These are phyloP conservation scores for Zosterops pallidus DNA, from an alignment of 2,113 vertebrate species.

Conservation along the genomic window DNA sequence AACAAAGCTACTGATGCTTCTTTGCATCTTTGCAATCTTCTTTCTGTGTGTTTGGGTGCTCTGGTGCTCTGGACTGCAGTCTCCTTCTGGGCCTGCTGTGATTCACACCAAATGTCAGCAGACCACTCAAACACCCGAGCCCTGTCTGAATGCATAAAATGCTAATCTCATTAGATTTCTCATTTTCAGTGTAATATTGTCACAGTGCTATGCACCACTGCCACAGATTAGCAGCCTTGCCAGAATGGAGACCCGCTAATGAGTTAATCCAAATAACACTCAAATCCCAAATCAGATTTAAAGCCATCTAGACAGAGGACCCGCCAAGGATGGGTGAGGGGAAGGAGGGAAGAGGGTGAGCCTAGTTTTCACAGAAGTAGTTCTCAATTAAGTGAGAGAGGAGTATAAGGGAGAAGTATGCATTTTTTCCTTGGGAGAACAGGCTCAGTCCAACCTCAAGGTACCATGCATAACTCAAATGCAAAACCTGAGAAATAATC, in stretches of 20 bases:
- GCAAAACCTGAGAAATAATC: constrained; percentile 46
- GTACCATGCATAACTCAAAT: neutral
- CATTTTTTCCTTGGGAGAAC: constrained; percentile 16
- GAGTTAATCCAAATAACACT: constrained; percentile 80
- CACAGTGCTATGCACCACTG: constrained; percentile 71
- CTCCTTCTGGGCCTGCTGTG: neutral
- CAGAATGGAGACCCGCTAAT: constrained; percentile 74
- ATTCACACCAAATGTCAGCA: constrained; percentile 24
- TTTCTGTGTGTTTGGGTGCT: neutral
- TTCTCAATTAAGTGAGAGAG: neutral
- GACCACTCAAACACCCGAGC: constrained; percentile 5
- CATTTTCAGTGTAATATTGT: constrained; percentile 74
- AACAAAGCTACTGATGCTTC: neutral
- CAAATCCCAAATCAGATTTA: constrained; percentile 81
- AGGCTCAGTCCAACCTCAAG: neutral
- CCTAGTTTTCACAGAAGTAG: neutral
- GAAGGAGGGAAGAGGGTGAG: neutral
- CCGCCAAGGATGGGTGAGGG: neutral
- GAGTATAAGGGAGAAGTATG: neutral
- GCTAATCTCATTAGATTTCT: constrained; percentile 78
- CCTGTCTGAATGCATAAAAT: constrained; percentile 61
- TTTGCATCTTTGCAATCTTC: neutral
- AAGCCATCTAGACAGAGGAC: constrained; percentile 62
- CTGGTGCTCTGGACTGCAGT: neutral
- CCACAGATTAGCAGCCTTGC: constrained; percentile 76